phyloP scores from a whole-genome alignment of 2,113 vertebrate species.

The Oncorhynchus tshawytscha region DNA sequence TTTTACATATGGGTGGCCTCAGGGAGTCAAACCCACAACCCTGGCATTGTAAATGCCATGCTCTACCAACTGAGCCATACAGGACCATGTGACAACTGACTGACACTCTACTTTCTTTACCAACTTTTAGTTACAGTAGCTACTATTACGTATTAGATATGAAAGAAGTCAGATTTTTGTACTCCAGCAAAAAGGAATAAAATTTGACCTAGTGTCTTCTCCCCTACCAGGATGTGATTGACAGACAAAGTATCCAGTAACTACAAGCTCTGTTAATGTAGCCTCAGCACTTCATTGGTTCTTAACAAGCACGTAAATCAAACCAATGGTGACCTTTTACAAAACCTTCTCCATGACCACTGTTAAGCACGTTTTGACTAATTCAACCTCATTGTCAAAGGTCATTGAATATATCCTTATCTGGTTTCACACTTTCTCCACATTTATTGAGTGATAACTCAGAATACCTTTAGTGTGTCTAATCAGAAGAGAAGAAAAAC shows the following conservation, averaged over 20 bases:
- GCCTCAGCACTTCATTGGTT: conserved; percentile 35
- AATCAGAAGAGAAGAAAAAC: too few species aligned
- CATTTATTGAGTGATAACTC: too few species aligned
- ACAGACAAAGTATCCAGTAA: conserved; percentile 40
- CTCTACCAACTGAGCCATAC: too few species aligned
- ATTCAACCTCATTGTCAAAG: neutral
- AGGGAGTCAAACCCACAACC: too few species aligned
- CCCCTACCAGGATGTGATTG: conserved; percentile 25
- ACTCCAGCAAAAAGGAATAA: neutral
- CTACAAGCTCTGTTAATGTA: conserved; percentile 54
- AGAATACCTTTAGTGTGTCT: too few species aligned
- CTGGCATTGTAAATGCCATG: too few species aligned
- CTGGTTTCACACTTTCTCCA: neutral
- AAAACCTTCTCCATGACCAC: neutral
- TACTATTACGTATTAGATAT: too few species aligned
- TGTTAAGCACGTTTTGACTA: neutral
- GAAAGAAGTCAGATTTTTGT: neutral
- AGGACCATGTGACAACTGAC: too few species aligned
- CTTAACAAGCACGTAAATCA: conserved; percentile 37
- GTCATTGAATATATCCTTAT: neutral
- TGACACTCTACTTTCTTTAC: too few species aligned
- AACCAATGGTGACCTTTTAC: conserved; percentile 9
- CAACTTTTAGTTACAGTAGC: too few species aligned
- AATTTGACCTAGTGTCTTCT: neutral
- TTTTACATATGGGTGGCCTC: too few species aligned